Evolutionary conservation across 2,113 vertebrate species (phyloP).

Genomic region (Dipodomys stephensi): DNA sequence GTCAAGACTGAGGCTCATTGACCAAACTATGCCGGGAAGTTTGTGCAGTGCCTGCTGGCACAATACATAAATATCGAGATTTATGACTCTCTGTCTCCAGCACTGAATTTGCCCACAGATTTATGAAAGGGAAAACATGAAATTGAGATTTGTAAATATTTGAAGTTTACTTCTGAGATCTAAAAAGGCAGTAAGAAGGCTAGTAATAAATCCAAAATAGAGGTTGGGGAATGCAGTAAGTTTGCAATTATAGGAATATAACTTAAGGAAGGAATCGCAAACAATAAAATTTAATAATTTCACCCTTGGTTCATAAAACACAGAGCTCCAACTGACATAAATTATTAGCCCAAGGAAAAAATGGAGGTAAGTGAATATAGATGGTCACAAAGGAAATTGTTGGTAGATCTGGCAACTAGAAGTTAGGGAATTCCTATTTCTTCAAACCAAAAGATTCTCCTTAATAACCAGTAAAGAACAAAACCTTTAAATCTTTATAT

Average conservation of each 20-base stretch:
- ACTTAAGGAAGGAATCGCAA: slow-evolving; percentile 77
- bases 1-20: slow-evolving; percentile 79
- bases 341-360: slow-evolving; percentile 74
- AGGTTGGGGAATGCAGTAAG: slow-evolving; percentile 65
- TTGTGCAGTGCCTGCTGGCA: slow-evolving; percentile 75
- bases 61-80: slow-evolving; percentile 81
- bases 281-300: slow-evolving; percentile 82
- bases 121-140: slow-evolving; percentile 77
- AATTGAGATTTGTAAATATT: slow-evolving; percentile 79
- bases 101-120: slow-evolving; percentile 74
- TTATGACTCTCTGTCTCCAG: slow-evolving; percentile 74
- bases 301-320: slow-evolving; percentile 79
- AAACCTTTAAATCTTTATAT: slow-evolving; percentile 2
- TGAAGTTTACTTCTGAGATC: slow-evolving; percentile 75
- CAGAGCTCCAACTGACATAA: slow-evolving; percentile 74
- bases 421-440: slow-evolving; percentile 42
- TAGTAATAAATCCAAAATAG: slow-evolving; percentile 79
- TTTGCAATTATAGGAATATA: slow-evolving; percentile 77
- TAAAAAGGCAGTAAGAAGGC: slow-evolving; percentile 76
- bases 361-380: slow-evolving; percentile 55
- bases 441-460: slow-evolving; percentile 50
- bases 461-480: neutral
- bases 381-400: slow-evolving; percentile 60
- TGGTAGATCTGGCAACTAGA: slow-evolving; percentile 52
- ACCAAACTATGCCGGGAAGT: slow-evolving; percentile 61